Conservation (phyloP, 2,797 vertebrate species). For the Lutjanus argentimaculatus region DNA sequence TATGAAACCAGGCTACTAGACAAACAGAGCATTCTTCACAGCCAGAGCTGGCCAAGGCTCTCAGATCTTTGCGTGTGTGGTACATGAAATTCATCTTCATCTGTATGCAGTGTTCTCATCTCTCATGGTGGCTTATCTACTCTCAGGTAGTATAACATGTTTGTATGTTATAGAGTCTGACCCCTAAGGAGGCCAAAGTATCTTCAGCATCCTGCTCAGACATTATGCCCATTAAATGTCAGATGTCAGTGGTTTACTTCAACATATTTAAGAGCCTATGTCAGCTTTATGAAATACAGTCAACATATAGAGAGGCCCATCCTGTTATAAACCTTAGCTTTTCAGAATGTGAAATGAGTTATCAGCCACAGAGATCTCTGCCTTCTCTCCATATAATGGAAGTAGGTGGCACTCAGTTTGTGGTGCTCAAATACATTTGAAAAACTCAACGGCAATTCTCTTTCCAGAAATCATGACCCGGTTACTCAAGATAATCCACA, state of each 20-base stretch:
- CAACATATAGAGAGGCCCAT: background rate
- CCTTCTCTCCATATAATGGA: too few species aligned
- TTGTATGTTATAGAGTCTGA: background rate
- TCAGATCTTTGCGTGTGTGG: slow-evolving; percentile 3
- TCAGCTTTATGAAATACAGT: background rate
- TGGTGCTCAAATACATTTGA: too few species aligned
- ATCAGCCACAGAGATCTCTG: too few species aligned
- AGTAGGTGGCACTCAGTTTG: too few species aligned
- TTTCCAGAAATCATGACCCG: too few species aligned
- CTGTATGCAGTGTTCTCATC: slow-evolving; percentile 4
- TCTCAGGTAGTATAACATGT: background rate
- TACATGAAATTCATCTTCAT: background rate
- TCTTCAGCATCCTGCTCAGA: background rate
- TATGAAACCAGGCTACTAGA: slow-evolving; percentile 51
- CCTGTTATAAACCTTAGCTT: slow-evolving; percentile 14
- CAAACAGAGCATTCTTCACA: slow-evolving; percentile 26
- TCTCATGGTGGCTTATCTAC: background rate
- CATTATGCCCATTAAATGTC: background rate
- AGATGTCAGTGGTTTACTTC: slow-evolving; percentile 3
- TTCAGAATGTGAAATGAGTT: background rate
- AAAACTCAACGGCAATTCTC: too few species aligned
- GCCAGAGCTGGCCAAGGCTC: background rate
- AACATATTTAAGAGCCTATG: background rate
- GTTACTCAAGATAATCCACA: too few species aligned
- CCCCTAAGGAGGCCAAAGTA: background rate